These are phyloP conservation scores for Tridacna crocea DNA, from an alignment of 2,888 invertebrate species.

Conservation along the genomic window DNA sequence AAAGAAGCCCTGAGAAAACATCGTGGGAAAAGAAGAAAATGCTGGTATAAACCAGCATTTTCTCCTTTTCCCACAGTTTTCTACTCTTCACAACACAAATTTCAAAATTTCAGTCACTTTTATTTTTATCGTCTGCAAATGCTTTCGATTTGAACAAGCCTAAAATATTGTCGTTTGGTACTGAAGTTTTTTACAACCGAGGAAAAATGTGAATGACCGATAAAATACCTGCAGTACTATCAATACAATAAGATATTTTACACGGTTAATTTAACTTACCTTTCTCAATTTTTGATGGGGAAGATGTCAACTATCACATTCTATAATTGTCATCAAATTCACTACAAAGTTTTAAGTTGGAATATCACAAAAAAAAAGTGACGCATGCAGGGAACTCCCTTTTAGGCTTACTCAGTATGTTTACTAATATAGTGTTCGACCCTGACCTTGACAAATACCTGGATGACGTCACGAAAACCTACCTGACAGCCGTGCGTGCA, in stretches of 20 bases:
- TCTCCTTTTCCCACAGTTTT: no score
- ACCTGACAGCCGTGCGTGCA: constrained; percentile 30
- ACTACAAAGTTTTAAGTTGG: background rate
- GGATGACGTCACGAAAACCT: constrained; percentile 42
- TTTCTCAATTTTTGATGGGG: background rate
- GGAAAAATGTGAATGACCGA: no score
- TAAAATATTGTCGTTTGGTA: no score
- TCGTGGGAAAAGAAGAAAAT: no score
- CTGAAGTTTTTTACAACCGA: no score
- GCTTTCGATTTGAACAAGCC: no score
- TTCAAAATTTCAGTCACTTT: no score
- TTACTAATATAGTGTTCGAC: constrained; percentile 12
- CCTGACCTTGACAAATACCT: constrained; percentile 45
- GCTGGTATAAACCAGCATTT: no score
- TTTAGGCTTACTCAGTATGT: background rate
- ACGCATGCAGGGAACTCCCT: background rate
- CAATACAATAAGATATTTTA: background rate
- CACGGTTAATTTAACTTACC: background rate
- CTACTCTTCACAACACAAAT: no score
- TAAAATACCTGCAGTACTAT: no score
- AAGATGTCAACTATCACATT: background rate
- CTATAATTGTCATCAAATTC: background rate
- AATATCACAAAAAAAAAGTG: background rate
- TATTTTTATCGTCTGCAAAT: no score
- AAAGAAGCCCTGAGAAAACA: no score